Evolutionary conservation across 35 echinoderm and acorn worm species (phyloP).

Genomic region (Ptychodera flava): DNA sequence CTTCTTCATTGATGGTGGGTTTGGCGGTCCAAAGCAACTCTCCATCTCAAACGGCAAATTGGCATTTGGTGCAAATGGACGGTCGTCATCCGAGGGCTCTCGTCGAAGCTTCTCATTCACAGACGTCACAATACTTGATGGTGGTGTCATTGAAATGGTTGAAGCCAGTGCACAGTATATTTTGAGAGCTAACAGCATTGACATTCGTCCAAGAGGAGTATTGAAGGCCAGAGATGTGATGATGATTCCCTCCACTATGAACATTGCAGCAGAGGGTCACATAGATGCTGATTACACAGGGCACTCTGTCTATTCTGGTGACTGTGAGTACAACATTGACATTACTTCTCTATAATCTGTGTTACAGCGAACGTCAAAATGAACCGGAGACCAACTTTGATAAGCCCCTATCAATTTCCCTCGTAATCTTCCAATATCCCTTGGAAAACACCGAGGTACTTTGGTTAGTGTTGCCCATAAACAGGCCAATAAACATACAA

Average conservation of each 20-base stretch:
- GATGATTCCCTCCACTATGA: neutral
- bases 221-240: neutral
- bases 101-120: neutral
- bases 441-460: too few species aligned
- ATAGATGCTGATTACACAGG: slow-evolving; percentile 3
- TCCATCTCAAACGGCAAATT: slow-evolving; percentile 38
- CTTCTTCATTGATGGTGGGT: slow-evolving; percentile 30
- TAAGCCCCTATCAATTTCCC: too few species aligned
- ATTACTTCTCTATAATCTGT: too few species aligned
- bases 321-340: too few species aligned
- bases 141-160: slow-evolving; percentile 5
- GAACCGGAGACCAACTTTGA: too few species aligned
- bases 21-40: slow-evolving; percentile 38
- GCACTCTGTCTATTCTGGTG: neutral
- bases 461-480: too few species aligned
- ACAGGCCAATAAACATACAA: too few species aligned
- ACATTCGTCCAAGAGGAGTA: neutral
- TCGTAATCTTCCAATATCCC: too few species aligned
- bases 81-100: neutral
- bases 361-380: too few species aligned
- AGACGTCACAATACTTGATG: neutral
- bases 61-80: slow-evolving; percentile 5
- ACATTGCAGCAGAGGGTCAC: neutral
- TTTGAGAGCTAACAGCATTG: neutral
- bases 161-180: neutral